These are phyloP conservation scores for Ganaspis brasiliensis DNA, from an alignment of 2,888 invertebrate species.

Conservation along the genomic window DNA sequence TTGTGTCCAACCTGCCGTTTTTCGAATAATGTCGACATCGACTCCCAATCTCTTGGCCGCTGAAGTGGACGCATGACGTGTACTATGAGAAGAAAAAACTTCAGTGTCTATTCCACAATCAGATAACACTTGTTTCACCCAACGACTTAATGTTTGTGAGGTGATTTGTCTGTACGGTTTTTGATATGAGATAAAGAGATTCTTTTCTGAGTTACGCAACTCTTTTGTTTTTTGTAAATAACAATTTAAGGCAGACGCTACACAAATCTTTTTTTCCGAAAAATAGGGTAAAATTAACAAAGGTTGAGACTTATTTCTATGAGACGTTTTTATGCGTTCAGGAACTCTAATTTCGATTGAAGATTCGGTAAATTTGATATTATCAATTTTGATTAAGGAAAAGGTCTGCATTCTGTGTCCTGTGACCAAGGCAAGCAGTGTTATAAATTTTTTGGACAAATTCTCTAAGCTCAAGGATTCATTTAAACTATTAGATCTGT, in stretches of 20 bases:
- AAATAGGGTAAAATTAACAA: slow-evolving; percentile 49
- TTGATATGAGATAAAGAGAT: background rate
- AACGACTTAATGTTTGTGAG: slow-evolving; percentile 44
- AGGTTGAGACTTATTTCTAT: slow-evolving; percentile 47
- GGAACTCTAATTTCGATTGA: slow-evolving; percentile 54
- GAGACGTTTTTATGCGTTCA: slow-evolving; percentile 53
- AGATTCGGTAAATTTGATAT: slow-evolving; percentile 43
- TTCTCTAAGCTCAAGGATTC: slow-evolving; percentile 47
- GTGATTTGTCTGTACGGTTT: slow-evolving; percentile 1
- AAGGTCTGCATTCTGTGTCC: slow-evolving; percentile 60
- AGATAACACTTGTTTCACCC: slow-evolving; percentile 43
- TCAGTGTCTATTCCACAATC: slow-evolving; percentile 35
- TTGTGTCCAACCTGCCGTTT: slow-evolving; percentile 46
- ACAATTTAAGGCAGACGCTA: slow-evolving; percentile 43
- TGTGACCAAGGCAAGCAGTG: slow-evolving; percentile 57
- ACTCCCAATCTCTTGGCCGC: slow-evolving; percentile 46
- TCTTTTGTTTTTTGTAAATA: slow-evolving; percentile 50
- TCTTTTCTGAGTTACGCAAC: background rate
- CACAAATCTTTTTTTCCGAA: slow-evolving; percentile 47
- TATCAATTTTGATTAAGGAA: slow-evolving; percentile 47
- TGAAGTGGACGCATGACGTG: slow-evolving; percentile 49
- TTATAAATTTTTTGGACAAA: slow-evolving; percentile 56
- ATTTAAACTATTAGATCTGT: slow-evolving; percentile 41
- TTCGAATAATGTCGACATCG: slow-evolving; percentile 42
- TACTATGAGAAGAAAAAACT: slow-evolving; percentile 42